Evolutionary conservation across 2,888 invertebrate species (phyloP), one percentile per base, ranked within the genome.

Genomic region (Cephus sareptanus): DNA sequence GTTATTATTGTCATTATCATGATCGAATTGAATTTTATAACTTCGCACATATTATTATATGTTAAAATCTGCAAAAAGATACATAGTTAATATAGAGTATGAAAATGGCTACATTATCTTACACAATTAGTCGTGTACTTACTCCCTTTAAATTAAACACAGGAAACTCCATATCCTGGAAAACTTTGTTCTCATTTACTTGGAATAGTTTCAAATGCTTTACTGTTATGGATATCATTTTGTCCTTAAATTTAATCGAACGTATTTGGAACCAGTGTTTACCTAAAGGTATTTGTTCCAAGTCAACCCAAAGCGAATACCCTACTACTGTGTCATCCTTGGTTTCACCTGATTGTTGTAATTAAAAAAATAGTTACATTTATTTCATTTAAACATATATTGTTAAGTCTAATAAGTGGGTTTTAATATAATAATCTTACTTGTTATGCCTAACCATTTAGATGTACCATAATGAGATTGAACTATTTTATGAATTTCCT

Each of bases 221-320:
- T 74, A 89, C 37, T 82, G 85, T 80, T 34, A 89, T 70, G 35
- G 83, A 80, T 73, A 87, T 81, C 77, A 86, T 85, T 30, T 80
- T 76, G 4, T 81, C 80, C 70, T 82, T 79, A 35, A 86, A 82
- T 75, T 80, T 84, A 4, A 89, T 77, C 4, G 86, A 85, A 76
- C 78, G 78, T 35, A 89, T 82, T 85, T 87, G 86, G 68, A 89
- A 89, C 89, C 89, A 88, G 77, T 89, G 87, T 79, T 82, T 88
- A 15, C 89, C 89, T 31, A 89, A 78, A 40, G 87, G 83, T 56
- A 87, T 76, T 76, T 83, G 77, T 30, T 85, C 82, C 33, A 89
- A 78, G 75, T 83, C 80, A 4, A 85, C 86, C 89, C 89, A 89
- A 34, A 89, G 78, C 35, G 82, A 84, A 40, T 84, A 86, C 33